phyloP scores from a whole-genome alignment of 1,140 invertebrate genomes.

The Pomacea maculata region DNA sequence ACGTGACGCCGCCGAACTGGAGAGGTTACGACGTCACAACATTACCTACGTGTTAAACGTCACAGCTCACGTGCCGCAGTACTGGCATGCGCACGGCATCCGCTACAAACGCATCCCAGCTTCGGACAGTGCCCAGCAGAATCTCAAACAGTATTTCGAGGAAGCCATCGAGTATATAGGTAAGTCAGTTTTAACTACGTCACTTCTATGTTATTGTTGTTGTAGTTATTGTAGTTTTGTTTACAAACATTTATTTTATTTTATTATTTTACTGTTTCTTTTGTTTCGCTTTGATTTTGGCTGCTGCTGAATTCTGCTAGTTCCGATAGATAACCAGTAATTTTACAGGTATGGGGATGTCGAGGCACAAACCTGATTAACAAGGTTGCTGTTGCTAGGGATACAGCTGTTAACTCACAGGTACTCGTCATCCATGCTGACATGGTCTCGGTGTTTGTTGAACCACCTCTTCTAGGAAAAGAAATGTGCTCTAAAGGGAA shows the following conservation, averaged over 20 bases:
- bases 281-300: slow-evolving; percentile 4
- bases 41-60: slow-evolving; percentile 76
- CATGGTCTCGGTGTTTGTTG: no score
- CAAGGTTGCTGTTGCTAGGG: no score
- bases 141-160: slow-evolving; percentile 91
- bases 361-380: no score
- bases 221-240: no score
- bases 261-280: not conserved
- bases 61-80: slow-evolving; percentile 79
- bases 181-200: slow-evolving; percentile 67
- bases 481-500: no score
- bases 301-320: not conserved
- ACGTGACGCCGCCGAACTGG: slow-evolving; percentile 80
- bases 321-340: not conserved
- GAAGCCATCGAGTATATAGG: slow-evolving; percentile 91
- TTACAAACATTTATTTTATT: no score
- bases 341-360: not conserved
- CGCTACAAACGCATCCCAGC: slow-evolving; percentile 85
- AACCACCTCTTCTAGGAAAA: no score
- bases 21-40: slow-evolving; percentile 69
- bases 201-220: no score
- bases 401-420: no score
- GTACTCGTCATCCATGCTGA: no score
- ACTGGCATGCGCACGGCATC: slow-evolving; percentile 76
- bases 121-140: slow-evolving; percentile 85